phyloP scores from a whole-genome alignment of 2,113 vertebrate genomes.

The Genyomyrus donnyi region DNA sequence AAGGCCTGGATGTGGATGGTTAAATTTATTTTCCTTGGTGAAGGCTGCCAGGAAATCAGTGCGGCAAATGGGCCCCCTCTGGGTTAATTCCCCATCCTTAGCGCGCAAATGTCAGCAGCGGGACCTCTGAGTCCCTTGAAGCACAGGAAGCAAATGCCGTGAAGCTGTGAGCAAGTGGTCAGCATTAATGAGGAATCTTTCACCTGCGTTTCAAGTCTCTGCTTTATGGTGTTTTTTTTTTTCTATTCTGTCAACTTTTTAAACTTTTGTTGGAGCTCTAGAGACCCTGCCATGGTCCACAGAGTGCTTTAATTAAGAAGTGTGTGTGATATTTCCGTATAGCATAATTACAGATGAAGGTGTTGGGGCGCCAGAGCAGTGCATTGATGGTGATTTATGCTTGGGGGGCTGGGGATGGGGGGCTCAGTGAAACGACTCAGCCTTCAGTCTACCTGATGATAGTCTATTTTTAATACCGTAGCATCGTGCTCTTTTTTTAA shows the following conservation, averaged over 20 bases:
- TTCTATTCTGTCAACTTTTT: slow-evolving; percentile 8
- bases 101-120: neutral
- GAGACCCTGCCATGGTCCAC: slow-evolving; percentile 15
- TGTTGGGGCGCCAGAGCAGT: slow-evolving; percentile 10
- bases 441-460: slow-evolving; percentile 9
- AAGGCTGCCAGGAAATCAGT: slow-evolving; percentile 16
- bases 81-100: slow-evolving; percentile 16
- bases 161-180: slow-evolving; percentile 21
- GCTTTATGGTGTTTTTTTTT: neutral
- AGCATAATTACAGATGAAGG: slow-evolving; percentile 28
- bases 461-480: slow-evolving; percentile 26
- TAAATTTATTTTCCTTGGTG: slow-evolving; percentile 5
- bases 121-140: slow-evolving; percentile 18
- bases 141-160: slow-evolving; percentile 6
- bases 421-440: slow-evolving; percentile 20
- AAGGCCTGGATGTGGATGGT: neutral
- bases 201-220: slow-evolving; percentile 21
- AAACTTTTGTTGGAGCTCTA: slow-evolving; percentile 25
- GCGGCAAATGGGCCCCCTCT: slow-evolving; percentile 1
- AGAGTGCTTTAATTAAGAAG: slow-evolving; percentile 37
- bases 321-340: slow-evolving; percentile 26
- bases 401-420: neutral
- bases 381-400: slow-evolving; percentile 24
- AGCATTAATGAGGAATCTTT: slow-evolving; percentile 20
- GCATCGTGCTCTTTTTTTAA: slow-evolving; percentile 2